Evolutionary conservation across 2,113 vertebrate genomes (phyloP).

Genomic region (Taxidea taxus): DNA sequence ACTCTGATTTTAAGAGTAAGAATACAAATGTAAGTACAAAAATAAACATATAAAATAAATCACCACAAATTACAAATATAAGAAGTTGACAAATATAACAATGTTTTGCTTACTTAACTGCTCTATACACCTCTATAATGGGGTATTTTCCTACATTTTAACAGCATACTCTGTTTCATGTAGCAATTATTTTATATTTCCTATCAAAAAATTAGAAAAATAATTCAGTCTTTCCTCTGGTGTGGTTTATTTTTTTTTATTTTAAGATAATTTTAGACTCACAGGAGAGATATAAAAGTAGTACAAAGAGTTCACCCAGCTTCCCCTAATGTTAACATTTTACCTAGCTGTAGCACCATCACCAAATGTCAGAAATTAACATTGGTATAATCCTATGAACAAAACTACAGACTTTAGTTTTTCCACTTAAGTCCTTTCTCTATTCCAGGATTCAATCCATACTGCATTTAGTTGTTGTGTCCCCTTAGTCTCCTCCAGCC

Average conservation of each 20-base stretch:
- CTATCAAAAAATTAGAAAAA: slow-evolving; percentile 3
- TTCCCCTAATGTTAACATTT: neutral
- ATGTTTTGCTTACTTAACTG: neutral
- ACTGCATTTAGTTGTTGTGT: neutral
- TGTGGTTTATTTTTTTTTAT: neutral
- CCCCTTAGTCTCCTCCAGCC: neutral
- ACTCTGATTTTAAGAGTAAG: neutral
- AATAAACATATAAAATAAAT: neutral
- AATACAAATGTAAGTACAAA: neutral
- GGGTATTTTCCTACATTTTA: neutral
- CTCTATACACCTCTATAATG: neutral
- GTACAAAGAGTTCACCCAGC: neutral
- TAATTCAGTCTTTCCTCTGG: neutral
- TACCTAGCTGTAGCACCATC: neutral
- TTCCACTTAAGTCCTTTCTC: neutral
- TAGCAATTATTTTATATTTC: neutral
- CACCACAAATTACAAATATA: neutral
- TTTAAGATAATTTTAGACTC: slow-evolving; percentile 28
- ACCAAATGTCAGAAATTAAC: neutral
- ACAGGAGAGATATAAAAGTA: neutral
- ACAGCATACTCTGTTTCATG: neutral
- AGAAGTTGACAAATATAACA: neutral
- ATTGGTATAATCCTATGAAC: neutral
- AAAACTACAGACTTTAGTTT: neutral
- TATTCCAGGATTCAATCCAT: neutral